Conservation (phyloP, 2,797 vertebrate species). For the Passerculus sandwichensis region DNA sequence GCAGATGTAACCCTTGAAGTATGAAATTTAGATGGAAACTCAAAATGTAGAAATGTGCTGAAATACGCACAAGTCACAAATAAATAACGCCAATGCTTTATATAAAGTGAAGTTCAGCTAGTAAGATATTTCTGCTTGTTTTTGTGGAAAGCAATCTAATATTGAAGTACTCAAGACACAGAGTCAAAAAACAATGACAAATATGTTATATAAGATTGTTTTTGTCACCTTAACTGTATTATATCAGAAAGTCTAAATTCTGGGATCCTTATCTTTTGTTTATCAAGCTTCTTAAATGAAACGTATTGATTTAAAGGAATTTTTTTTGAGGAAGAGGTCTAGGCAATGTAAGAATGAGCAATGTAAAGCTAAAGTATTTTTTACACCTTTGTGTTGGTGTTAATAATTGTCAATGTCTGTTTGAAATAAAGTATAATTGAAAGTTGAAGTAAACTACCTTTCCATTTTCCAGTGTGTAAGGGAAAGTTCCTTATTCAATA, state of each 20-base stretch:
- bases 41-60: not conserved
- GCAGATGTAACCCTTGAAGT: slow-evolving; percentile 19
- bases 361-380: not conserved
- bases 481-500: not conserved
- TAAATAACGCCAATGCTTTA: not conserved
- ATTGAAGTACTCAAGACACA: not conserved
- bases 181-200: not conserved
- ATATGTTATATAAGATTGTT: not conserved
- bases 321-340: not conserved
- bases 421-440: not conserved
- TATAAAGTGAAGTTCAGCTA: not conserved
- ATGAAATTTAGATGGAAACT: slow-evolving; percentile 33
- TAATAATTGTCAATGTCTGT: not conserved
- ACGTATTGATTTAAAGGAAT: not conserved
- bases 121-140: not conserved
- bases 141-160: not conserved
- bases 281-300: not conserved
- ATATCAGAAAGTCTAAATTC: not conserved
- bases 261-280: not conserved
- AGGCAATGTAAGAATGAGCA: not conserved
- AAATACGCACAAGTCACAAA: not conserved
- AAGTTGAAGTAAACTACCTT: not conserved
- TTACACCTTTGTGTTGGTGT: not conserved
- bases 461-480: not conserved
- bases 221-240: not conserved